Evolutionary conservation across 1,140 invertebrate species (phyloP).

Genomic region (Stenopsyche tienmushanensis): DNA sequence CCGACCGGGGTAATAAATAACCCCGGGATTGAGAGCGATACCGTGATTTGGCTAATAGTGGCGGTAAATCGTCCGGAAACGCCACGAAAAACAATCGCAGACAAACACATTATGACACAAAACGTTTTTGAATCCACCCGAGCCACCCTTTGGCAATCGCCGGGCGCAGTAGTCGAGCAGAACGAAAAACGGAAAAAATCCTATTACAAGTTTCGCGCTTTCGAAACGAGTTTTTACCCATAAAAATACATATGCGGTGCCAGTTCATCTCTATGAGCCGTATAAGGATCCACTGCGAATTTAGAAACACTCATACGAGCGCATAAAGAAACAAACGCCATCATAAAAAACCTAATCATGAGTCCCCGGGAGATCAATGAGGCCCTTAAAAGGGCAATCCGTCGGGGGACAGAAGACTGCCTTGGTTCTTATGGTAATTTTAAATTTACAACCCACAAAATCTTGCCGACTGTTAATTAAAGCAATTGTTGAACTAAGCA

Average conservation of each 20-base stretch:
- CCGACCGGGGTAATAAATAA: conserved; percentile 15
- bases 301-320: too few species aligned
- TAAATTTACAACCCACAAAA: too few species aligned
- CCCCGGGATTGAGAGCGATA: not conserved
- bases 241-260: conserved; percentile 31
- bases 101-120: conserved; percentile 34
- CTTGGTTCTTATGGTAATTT: too few species aligned
- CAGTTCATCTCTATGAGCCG: not conserved
- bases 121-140: conserved; percentile 33
- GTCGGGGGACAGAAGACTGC: too few species aligned
- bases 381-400: too few species aligned
- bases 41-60: conserved; percentile 31
- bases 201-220: conserved; percentile 42
- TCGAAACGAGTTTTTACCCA: conserved; percentile 37
- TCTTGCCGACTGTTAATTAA: too few species aligned
- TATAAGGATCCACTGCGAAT: too few species aligned
- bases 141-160: not conserved
- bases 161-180: not conserved
- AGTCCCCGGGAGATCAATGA: too few species aligned
- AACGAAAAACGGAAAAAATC: conserved; percentile 38
- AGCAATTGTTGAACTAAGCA: too few species aligned
- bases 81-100: conserved; percentile 32
- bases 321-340: too few species aligned
- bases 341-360: too few species aligned
- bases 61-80: conserved; percentile 26